Evolutionary conservation across 2,888 invertebrate species (phyloP).

Genomic region (Scaptomyza caliginosa): DNA sequence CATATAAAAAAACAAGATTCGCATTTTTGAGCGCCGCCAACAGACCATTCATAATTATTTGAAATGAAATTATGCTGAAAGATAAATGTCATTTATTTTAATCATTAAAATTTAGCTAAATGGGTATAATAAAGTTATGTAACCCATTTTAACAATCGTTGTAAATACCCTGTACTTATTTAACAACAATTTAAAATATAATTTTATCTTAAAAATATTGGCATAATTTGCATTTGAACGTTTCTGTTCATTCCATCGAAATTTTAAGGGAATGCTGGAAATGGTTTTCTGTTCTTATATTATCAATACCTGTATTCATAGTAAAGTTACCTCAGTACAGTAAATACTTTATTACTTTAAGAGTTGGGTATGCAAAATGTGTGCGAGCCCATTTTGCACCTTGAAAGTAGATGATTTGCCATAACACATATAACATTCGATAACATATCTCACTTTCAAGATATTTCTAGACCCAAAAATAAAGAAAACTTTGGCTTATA

Average conservation of each 20-base stretch:
- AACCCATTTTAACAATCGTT: no score
- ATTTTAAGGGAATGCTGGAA: no score
- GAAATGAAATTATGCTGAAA: slow-evolving; percentile 64
- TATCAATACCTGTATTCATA: no score
- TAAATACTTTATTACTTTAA: not conserved
- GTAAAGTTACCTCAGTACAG: not conserved
- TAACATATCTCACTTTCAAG: no score
- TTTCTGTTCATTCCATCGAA: no score
- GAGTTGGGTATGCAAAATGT: not conserved
- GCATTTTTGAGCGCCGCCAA: slow-evolving; percentile 41
- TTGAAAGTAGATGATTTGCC: not conserved
- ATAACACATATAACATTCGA: not conserved
- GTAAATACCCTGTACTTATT: no score
- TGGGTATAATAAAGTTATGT: not conserved
- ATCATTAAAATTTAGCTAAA: slow-evolving; percentile 31
- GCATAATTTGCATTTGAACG: no score
- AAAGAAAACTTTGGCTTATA: no score
- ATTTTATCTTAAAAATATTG: no score
- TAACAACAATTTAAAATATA: no score
- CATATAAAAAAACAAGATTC: slow-evolving; percentile 8
- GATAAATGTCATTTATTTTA: slow-evolving; percentile 66
- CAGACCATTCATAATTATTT: slow-evolving; percentile 59
- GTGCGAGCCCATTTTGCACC: not conserved
- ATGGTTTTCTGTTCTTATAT: no score
- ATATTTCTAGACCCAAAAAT: no score